A percentile compares a stretch with the other conserved stretches of the same genome.
These are phyloP conservation scores for Epinephelus lanceolatus DNA, from an alignment of 2,113 vertebrate genomes.

Conservation along the genomic window DNA sequence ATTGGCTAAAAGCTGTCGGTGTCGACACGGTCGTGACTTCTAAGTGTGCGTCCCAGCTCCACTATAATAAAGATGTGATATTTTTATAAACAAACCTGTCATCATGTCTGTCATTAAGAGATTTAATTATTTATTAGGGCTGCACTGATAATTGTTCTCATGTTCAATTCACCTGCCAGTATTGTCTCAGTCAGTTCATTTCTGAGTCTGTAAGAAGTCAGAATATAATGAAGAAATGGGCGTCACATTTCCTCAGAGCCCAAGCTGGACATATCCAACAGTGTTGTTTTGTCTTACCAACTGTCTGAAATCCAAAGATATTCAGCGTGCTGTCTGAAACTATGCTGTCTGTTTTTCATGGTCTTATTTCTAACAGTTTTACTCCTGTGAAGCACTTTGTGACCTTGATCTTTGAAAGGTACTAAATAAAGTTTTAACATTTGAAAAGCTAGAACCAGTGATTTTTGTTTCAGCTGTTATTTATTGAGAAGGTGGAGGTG, in stretches of 20 bases:
- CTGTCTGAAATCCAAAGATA: not conserved
- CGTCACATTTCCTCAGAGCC: not conserved
- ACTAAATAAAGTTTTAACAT: not conserved
- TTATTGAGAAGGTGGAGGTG: not conserved
- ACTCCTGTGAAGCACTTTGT: no score
- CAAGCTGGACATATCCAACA: not conserved
- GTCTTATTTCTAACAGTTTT: no score
- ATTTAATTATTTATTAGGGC: not conserved
- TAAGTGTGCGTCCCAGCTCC: slow-evolving; percentile 15
- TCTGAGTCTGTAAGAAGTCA: not conserved
- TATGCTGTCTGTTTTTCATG: no score
- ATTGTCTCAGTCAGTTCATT: not conserved
- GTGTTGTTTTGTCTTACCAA: not conserved
- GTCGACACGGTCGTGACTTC: not conserved
- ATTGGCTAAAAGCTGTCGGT: slow-evolving; percentile 1
- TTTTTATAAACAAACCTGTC: slow-evolving; percentile 62
- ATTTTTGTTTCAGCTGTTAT: not conserved
- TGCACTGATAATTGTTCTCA: not conserved
- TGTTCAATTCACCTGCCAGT: not conserved
- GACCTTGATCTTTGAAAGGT: no score
- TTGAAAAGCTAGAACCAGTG: not conserved
- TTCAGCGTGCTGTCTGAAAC: not conserved
- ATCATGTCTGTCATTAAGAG: not conserved
- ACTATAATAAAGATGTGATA: slow-evolving; percentile 67
- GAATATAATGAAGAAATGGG: not conserved